phyloP scores from a whole-genome alignment of 2,113 vertebrate genomes.

The Rhineura floridana region DNA sequence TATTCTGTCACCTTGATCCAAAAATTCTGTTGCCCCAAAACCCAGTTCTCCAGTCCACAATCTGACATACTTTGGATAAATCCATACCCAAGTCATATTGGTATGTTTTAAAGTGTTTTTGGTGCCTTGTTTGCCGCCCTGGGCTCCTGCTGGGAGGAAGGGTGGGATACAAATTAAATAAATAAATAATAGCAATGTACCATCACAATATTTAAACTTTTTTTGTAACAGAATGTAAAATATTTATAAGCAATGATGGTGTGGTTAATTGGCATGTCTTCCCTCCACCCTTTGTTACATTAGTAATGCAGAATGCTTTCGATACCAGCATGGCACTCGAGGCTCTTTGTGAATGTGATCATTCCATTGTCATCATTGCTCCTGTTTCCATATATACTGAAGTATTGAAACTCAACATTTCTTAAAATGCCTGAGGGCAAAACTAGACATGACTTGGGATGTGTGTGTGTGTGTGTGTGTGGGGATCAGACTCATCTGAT shows the following conservation, averaged over 20 bases:
- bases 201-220: neutral
- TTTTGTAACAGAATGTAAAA: neutral
- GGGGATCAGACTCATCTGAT: no score
- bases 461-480: no score
- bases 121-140: no score
- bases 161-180: no score
- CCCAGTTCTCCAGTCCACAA: neutral
- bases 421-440: neutral
- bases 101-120: no score
- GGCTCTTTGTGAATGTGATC: neutral
- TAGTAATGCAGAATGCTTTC: neutral
- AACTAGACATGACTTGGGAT: neutral
- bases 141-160: no score
- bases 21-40: neutral
- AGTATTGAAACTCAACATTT: neutral
- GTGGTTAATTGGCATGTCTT: neutral
- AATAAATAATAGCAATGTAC: no score
- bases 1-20: neutral
- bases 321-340: neutral
- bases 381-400: slow-evolving; percentile 3
- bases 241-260: neutral
- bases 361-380: neutral
- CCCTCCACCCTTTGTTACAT: neutral
- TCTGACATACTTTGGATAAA: neutral
- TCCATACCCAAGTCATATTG: neutral